Percentiles rank a stretch among this genome's conserved stretches.
Conservation (phyloP, 2,797 vertebrate species). For the Sus cebifrons region DNA sequence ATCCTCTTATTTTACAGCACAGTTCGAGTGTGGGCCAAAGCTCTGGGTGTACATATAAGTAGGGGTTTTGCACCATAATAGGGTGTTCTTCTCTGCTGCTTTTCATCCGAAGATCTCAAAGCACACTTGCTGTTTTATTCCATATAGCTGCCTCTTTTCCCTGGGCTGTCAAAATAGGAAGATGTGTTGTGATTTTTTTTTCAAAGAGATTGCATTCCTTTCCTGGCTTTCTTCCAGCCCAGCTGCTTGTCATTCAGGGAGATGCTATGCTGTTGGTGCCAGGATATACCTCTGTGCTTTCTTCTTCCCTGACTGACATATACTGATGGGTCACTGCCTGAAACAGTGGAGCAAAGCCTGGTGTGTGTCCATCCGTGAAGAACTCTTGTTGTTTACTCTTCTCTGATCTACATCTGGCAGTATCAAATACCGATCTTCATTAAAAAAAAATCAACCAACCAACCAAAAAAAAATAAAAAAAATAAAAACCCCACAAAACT, state of each 20-base stretch:
- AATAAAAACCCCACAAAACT: no score
- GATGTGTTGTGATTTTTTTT: conserved; percentile 55
- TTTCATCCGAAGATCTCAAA: conserved; percentile 58
- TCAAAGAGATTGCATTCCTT: neutral
- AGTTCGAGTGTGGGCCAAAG: conserved; percentile 19
- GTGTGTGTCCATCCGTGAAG: conserved; percentile 74
- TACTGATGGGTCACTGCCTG: conserved; percentile 71
- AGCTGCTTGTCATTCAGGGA: conserved; percentile 83
- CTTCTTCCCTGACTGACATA: conserved; percentile 78
- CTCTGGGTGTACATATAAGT: conserved; percentile 12
- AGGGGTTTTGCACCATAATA: conserved; percentile 57
- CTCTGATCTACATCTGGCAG: conserved; percentile 44
- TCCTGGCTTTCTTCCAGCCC: conserved; percentile 77
- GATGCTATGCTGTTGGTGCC: neutral
- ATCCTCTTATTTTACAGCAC: conserved; percentile 51
- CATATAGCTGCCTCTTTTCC: conserved; percentile 45
- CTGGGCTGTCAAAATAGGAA: conserved; percentile 71
- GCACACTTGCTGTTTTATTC: conserved; percentile 50
- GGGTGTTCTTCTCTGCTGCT: neutral
- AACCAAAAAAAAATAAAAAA: neutral
- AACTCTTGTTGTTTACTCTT: conserved; percentile 68
- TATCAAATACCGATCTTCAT: conserved; percentile 52
- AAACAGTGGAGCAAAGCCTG: conserved; percentile 67
- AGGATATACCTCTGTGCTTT: conserved; percentile 61
- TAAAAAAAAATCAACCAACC: conserved; percentile 43